Percentiles rank a stretch among this genome's conserved stretches.
Evolutionary conservation across 2,888 invertebrate species (phyloP).

Genomic region (Scrobipalpa costella): DNA sequence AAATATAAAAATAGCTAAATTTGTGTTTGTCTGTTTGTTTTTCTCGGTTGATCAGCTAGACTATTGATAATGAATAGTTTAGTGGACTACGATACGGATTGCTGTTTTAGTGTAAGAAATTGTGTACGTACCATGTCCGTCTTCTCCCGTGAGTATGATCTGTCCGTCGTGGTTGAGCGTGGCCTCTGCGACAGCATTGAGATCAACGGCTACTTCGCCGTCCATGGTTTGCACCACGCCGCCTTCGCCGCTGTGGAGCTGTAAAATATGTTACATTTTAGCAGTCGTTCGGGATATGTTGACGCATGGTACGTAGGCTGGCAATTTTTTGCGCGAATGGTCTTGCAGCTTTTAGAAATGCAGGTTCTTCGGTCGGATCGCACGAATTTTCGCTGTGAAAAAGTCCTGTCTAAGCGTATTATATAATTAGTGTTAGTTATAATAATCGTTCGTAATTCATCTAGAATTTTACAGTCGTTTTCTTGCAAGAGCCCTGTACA

Average conservation of each 20-base stretch:
- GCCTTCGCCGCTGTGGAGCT: constrained; percentile 84
- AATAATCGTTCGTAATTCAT: no score
- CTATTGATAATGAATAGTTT: no score
- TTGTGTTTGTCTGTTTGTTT: not conserved
- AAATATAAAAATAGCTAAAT: not conserved
- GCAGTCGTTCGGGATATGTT: not conserved
- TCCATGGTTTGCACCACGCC: constrained; percentile 88
- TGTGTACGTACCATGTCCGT: constrained; percentile 96
- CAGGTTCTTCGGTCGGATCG: no score
- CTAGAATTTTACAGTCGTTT: no score
- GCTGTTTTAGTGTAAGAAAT: no score
- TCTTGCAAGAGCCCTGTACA: no score
- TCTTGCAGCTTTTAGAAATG: no score
- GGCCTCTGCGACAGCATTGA: constrained; percentile 94
- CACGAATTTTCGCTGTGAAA: no score
- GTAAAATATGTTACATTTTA: constrained; percentile 5
- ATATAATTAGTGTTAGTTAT: no score
- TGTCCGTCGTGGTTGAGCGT: constrained; percentile 96
- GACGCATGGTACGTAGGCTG: not conserved
- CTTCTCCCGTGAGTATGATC: constrained; percentile 96
- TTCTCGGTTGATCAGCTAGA: not conserved
- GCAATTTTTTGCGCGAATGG: not conserved
- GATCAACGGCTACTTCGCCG: constrained; percentile 91
- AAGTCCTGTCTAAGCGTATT: no score
- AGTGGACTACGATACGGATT: no score